These are phyloP conservation scores for Chionoecetes opilio DNA, from an alignment of 1,140 invertebrate genomes.

Conservation along the genomic window DNA sequence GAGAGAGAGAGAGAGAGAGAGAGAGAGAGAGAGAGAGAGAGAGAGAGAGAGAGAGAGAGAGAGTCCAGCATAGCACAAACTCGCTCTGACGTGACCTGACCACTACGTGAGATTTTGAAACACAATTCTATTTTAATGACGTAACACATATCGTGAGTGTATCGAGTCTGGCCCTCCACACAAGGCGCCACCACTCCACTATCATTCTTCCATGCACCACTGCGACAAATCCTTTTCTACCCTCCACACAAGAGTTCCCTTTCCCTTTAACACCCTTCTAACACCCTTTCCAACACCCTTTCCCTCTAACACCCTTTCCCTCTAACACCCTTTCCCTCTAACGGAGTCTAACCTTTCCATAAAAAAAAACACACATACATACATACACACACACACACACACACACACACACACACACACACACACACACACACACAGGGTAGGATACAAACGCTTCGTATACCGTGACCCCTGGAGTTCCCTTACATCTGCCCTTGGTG, in stretches of 20 bases:
- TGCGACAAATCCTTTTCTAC: no score
- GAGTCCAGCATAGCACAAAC: neutral
- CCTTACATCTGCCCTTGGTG: no score
- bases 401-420: no score
- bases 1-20: neutral
- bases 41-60: neutral
- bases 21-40: conserved; percentile 1
- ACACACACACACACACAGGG: neutral
- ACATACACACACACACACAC: conserved; percentile 5
- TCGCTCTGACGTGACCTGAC: neutral
- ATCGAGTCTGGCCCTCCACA: neutral
- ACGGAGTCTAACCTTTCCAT: neutral
- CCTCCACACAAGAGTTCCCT: no score
- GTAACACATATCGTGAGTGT: neutral
- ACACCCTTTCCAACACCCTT: neutral
- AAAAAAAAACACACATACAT: neutral
- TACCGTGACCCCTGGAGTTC: no score
- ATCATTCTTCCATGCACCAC: no score
- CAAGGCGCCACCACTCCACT: no score
- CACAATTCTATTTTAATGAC: neutral
- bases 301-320: neutral
- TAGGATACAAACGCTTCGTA: neutral
- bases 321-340: neutral
- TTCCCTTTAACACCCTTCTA: neutral
- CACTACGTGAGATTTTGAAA: conserved; percentile 37